These are phyloP conservation scores for Panthera uncia DNA, from an alignment of 2,113 vertebrate genomes.

Conservation along the genomic window DNA sequence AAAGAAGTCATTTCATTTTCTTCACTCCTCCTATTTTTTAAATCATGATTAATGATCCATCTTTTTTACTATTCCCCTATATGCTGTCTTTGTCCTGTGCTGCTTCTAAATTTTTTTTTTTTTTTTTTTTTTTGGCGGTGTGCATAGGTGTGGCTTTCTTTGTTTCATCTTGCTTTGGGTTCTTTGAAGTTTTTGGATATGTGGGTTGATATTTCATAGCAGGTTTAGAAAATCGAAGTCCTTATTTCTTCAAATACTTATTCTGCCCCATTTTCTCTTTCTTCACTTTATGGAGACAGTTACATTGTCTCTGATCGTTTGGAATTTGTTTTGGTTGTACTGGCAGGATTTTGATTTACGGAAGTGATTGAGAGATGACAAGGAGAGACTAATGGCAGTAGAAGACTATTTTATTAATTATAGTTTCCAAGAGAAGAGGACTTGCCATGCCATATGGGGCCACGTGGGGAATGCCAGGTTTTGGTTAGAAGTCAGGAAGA, in stretches of 20 bases:
- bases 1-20: background rate
- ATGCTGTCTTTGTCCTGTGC: background rate
- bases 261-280: background rate
- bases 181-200: background rate
- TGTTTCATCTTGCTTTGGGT: background rate
- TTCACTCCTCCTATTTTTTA: background rate
- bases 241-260: background rate
- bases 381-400: background rate
- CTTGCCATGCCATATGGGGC: background rate
- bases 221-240: background rate
- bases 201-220: background rate
- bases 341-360: background rate
- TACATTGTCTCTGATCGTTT: background rate
- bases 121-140: background rate
- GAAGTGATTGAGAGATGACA: background rate
- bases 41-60: background rate
- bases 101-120: constrained; percentile 6
- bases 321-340: background rate
- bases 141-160: background rate
- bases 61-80: background rate
- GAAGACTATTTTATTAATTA: background rate
- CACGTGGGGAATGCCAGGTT: background rate
- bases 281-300: background rate
- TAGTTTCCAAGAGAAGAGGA: background rate
- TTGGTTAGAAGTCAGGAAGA: background rate